A percentile compares a stretch with the other conserved stretches of the same genome.
Evolutionary conservation across 2,888 invertebrate species (phyloP).

Genomic region (Escarpia spicata): DNA sequence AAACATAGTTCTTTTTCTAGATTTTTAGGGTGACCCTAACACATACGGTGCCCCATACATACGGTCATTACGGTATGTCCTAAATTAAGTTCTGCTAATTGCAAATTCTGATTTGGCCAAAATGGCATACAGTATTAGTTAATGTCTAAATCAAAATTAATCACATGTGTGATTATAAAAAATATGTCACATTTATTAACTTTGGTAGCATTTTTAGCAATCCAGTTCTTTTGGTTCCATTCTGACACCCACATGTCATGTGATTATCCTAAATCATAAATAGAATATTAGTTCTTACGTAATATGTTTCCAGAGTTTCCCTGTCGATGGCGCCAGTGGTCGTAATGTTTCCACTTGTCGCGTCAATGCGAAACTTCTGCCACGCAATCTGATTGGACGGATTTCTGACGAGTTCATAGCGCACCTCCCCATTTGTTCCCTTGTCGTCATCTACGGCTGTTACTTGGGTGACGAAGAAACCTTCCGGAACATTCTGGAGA

Average conservation of each 20-base stretch:
- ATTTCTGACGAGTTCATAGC: conserved; percentile 82
- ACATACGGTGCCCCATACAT: no score
- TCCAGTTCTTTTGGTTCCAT: background rate
- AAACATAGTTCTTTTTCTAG: no score
- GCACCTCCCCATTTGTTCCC: conserved; percentile 88
- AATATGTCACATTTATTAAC: background rate
- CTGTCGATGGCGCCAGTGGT: conserved; percentile 78
- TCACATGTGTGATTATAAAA: no score
- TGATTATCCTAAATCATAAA: background rate
- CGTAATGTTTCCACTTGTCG: conserved; percentile 78
- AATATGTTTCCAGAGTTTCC: conserved; percentile 78
- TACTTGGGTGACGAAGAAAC: conserved; percentile 67
- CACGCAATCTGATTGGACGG: conserved; percentile 69
- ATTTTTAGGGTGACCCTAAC: no score
- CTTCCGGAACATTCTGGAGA: conserved; percentile 48
- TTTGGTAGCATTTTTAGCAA: background rate
- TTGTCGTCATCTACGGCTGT: conserved; percentile 82
- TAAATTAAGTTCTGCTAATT: no score
- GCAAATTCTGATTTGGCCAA: no score
- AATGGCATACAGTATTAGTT: no score
- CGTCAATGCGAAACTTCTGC: conserved; percentile 83
- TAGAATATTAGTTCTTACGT: conserved; percentile 67
- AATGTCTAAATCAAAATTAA: no score
- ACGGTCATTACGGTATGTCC: no score
- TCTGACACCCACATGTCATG: background rate